Base-by-base conservation (phyloP, 1,140 invertebrate genomes). In the Trichomalopsis sarcophagae region DNA sequence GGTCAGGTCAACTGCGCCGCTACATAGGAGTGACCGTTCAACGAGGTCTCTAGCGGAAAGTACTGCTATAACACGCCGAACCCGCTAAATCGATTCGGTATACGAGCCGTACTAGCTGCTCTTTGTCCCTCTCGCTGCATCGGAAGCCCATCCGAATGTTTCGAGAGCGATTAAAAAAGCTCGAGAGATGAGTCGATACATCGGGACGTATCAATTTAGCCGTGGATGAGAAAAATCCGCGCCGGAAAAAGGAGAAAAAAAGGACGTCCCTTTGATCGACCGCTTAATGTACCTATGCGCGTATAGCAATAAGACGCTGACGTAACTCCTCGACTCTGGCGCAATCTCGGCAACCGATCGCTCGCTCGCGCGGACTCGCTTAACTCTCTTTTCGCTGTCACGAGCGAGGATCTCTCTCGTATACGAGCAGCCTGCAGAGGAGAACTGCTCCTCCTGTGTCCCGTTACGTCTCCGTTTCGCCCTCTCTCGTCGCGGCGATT, bases 291-390 rank as follows among this genome's bases (percentile, higher is more conserved):
- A 89, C 86, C 87, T 89, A 88, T 87, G 87, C 88, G 88, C 87
- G 87, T 87, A 87, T 87, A 89, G 88, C 91, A 90, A 90, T 92
- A 91, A 91, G 89, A 91, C 87, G 88, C 90, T 92, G 89, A 91
- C 91, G 90, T 91, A 91, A 92, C 89, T 89, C 6, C 89, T 89
- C 17, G 55, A 7, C 55, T 62, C 21, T 62, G 21, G 77, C 80
- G 88, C 89, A 91, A 92, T 91, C 91, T 91, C 74, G 83, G 87
- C 87, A 87, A 86, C 80, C 89, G 89, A 92, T 92, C 91, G 88
- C 10, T 71, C 69, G 69, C 69, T 3, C 69, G 30, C 69, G 69
- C 11, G 69, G 23, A 33, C 30, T 33, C 69, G 69, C 69, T 71
- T 71, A 71, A 71, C 30, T 71, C 69, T 71, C 69, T 71, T 71